Percentiles rank a stretch among this genome's conserved stretches.
These are phyloP conservation scores for Drosophila carrolli DNA, from an alignment of 1,140 invertebrate genomes.

Conservation along the genomic window DNA sequence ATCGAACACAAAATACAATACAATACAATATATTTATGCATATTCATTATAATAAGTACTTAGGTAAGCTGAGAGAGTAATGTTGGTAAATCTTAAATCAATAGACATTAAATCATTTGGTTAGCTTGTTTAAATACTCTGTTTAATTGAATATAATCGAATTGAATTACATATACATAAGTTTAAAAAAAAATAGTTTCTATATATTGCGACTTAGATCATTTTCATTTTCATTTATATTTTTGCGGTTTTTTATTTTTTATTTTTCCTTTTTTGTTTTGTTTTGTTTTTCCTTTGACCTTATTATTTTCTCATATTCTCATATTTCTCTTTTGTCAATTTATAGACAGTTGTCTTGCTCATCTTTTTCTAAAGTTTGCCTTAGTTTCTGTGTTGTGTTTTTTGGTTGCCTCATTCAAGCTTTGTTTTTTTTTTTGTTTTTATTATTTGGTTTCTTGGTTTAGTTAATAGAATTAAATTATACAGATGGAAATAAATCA, in stretches of 20 bases:
- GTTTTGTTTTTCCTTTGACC: constrained; percentile 14
- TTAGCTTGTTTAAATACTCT: constrained; percentile 70
- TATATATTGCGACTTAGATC: constrained; percentile 58
- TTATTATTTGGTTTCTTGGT: constrained; percentile 14
- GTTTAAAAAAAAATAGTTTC: constrained; percentile 53
- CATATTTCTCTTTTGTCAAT: constrained; percentile 42
- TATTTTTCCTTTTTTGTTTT: constrained; percentile 5
- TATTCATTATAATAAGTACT: constrained; percentile 46
- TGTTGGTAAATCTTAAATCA: constrained; percentile 54
- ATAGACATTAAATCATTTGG: constrained; percentile 80
- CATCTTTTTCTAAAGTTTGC: constrained; percentile 40
- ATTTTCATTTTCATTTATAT: constrained; percentile 24
- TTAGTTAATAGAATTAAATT: constrained; percentile 49
- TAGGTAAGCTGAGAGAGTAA: constrained; percentile 51
- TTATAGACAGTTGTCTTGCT: constrained; percentile 65
- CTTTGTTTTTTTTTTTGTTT: constrained; percentile 53
- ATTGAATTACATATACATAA: constrained; percentile 61
- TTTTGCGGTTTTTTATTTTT: constrained; percentile 17
- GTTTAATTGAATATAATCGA: constrained; percentile 73
- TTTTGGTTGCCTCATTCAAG: constrained; percentile 69
- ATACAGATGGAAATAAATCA: constrained; percentile 61
- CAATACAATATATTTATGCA: constrained; percentile 52
- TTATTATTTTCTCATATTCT: background rate
- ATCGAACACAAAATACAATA: constrained; percentile 72
- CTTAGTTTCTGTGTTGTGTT: constrained; percentile 43